These are phyloP conservation scores for Petrophora chlorosata DNA, from an alignment of 2,888 invertebrate species.

Conservation along the genomic window DNA sequence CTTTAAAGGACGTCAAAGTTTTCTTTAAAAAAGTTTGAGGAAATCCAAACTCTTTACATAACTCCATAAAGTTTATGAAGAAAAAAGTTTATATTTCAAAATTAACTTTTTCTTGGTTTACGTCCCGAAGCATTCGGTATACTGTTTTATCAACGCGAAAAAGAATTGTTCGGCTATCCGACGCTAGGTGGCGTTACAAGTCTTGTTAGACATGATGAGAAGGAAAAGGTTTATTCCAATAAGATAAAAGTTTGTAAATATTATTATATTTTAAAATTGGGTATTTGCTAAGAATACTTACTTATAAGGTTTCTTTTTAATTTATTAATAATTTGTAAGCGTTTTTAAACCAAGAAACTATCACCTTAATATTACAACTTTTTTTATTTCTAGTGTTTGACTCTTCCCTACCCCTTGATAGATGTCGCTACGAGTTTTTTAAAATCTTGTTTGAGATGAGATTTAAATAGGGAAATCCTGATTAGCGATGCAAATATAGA, in stretches of 20 bases:
- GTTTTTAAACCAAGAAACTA: too few relatives aligned
- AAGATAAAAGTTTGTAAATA: background rate
- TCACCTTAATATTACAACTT: too few relatives aligned
- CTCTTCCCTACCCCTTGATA: constrained; percentile 43
- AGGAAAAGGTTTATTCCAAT: background rate
- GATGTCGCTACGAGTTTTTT: constrained; percentile 49
- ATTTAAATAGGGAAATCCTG: background rate
- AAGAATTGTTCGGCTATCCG: constrained; percentile 48
- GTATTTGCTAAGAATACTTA: too few relatives aligned
- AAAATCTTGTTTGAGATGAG: background rate
- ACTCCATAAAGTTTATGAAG: constrained; percentile 1
- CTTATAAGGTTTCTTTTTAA: too few relatives aligned
- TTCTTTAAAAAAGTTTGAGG: background rate
- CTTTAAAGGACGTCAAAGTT: constrained; percentile 28
- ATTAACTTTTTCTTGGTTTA: constrained; percentile 5
- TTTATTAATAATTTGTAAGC: background rate
- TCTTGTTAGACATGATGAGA: constrained; percentile 18
- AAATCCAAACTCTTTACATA: background rate
- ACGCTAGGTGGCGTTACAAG: constrained; percentile 55
- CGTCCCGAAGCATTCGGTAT: constrained; percentile 54
- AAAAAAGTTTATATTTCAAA: constrained; percentile 26
- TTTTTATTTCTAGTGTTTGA: too few relatives aligned
- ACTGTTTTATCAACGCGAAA: constrained; percentile 64
- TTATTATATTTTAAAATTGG: too few relatives aligned
- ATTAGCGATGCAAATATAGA: constrained; percentile 40